Evolutionary conservation across 2,888 invertebrate genomes (phyloP).

Genomic region (Sphaerophoria rueppellii): DNA sequence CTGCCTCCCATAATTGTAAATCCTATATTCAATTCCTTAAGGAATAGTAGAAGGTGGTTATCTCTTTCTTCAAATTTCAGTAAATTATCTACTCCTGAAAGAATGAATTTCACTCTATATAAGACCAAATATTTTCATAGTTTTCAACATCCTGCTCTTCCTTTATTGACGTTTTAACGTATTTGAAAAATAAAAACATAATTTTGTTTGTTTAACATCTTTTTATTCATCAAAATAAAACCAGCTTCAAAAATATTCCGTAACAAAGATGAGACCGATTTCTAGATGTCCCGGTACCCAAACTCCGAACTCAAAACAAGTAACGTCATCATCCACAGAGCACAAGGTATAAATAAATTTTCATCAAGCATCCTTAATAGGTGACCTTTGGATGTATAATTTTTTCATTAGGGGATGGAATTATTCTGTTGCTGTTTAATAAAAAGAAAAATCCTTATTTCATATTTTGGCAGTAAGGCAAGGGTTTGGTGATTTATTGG

Average conservation of each 20-base stretch:
- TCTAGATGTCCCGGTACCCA: not conserved
- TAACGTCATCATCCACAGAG: not conserved
- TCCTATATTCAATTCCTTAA: too few species aligned
- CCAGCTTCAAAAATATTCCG: not conserved
- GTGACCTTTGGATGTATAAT: conserved; percentile 54
- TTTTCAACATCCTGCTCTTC: too few species aligned
- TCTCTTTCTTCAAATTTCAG: too few species aligned
- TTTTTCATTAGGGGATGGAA: not conserved
- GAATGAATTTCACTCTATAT: too few species aligned
- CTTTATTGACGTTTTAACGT: too few species aligned
- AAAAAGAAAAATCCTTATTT: conserved; percentile 46
- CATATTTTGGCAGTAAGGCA: conserved; percentile 47
- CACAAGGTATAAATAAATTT: not conserved
- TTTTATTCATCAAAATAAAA: conserved; percentile 1
- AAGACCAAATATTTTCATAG: too few species aligned
- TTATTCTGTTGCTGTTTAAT: not conserved
- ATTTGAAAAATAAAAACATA: not conserved
- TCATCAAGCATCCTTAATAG: conserved; percentile 15
- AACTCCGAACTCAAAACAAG: too few species aligned
- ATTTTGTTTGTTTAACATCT: conserved; percentile 8
- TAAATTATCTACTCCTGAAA: too few species aligned
- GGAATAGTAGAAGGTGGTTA: too few species aligned
- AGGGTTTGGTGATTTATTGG: conserved; percentile 67
- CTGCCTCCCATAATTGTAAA: too few species aligned
- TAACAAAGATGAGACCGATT: not conserved